Conservation (phyloP, 23 tunicate genomes). For the Botrylloides violaceus region DNA sequence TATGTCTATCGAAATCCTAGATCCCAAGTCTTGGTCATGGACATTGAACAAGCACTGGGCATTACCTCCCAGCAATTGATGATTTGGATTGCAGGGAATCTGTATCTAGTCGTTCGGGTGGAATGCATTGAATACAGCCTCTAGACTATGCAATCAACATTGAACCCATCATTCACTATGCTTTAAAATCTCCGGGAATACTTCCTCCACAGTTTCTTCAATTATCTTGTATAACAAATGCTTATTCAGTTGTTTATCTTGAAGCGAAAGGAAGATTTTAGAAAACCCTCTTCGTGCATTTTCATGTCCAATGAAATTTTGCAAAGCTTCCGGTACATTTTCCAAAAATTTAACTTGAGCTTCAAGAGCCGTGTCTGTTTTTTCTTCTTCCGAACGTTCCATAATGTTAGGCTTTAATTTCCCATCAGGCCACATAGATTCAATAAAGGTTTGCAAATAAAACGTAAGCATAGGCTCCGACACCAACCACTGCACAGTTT, state of each 20-base stretch:
- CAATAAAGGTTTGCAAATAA: conserved; percentile 66
- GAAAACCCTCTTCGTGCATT: conserved; percentile 59
- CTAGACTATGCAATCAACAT: no score
- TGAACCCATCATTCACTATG: neutral
- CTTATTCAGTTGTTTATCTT: conserved; percentile 70
- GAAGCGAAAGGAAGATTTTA: conserved; percentile 66
- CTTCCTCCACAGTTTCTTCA: conserved; percentile 59
- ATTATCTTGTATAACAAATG: conserved; percentile 74
- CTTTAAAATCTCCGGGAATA: conserved; percentile 57
- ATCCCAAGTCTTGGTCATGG: no score
- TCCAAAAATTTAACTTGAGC: conserved; percentile 51
- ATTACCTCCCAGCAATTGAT: no score
- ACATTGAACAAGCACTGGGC: no score
- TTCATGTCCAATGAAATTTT: conserved; percentile 70
- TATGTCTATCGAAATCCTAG: no score
- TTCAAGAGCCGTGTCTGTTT: conserved; percentile 61
- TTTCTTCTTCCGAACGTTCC: conserved; percentile 37
- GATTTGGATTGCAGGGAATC: no score
- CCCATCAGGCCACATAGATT: conserved; percentile 92
- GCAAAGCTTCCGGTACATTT: conserved; percentile 79
- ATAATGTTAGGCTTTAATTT: conserved; percentile 23
- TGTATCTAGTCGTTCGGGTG: no score
- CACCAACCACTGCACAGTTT: conserved; percentile 71
- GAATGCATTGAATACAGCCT: no score
- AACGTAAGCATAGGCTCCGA: conserved; percentile 74